phyloP scores from a whole-genome alignment of 2,113 vertebrate species.

The Oryzias woworae region DNA sequence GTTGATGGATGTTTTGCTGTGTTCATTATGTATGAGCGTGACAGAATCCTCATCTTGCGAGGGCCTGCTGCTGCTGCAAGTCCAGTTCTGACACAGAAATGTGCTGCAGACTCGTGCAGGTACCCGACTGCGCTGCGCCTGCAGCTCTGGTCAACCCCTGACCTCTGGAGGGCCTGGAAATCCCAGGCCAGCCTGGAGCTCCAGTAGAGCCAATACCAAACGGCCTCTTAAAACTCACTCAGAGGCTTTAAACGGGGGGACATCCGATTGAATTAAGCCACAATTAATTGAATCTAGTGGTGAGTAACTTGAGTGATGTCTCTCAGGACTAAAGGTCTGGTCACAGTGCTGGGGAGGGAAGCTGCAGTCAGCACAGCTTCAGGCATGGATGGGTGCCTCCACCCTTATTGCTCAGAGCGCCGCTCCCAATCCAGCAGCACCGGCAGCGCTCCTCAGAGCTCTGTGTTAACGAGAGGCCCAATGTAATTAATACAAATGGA shows the following conservation, averaged over 20 bases:
- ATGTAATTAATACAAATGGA: conserved; percentile 75
- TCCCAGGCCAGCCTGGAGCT: conserved; percentile 35
- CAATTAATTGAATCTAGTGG: conserved; percentile 65
- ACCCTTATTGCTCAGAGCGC: conserved; percentile 41
- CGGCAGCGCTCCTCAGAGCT: conserved; percentile 7
- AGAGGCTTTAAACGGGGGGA: conserved; percentile 49
- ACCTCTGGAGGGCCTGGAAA: conserved; percentile 57
- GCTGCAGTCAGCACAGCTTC: conserved; percentile 36
- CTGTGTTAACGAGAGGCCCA: conserved; percentile 56
- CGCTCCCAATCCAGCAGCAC: conserved; percentile 3
- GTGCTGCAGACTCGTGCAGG: no score
- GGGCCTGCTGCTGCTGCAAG: conserved; percentile 44
- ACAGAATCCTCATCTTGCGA: conserved; percentile 53
- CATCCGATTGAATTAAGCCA: conserved; percentile 61
- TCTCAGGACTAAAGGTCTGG: conserved; percentile 59
- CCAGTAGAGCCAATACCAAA: conserved; percentile 11
- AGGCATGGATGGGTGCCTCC: conserved; percentile 48
- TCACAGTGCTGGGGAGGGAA: conserved; percentile 45
- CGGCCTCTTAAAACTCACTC: conserved; percentile 64
- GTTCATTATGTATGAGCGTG: conserved; percentile 74
- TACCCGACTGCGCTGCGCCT: no score
- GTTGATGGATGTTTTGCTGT: conserved; percentile 68
- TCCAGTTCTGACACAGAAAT: conserved; percentile 39
- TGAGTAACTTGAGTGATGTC: conserved; percentile 61
- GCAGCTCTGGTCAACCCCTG: conserved; percentile 47